These are phyloP conservation scores for Centropyge bicolor DNA, from an alignment of 2,797 vertebrate species.

Conservation along the genomic window DNA sequence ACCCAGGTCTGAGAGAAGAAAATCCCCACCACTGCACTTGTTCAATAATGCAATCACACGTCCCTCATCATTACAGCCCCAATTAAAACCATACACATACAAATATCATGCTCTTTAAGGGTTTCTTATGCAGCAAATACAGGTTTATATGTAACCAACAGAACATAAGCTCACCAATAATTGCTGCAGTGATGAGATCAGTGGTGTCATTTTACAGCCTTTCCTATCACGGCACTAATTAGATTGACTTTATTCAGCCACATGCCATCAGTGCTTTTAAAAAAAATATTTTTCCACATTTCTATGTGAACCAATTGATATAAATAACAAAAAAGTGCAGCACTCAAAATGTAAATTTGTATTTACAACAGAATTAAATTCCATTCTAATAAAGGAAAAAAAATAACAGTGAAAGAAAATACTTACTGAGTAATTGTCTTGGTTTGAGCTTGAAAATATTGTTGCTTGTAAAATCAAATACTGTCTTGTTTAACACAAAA, in stretches of 20 bases:
- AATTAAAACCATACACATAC: conserved; percentile 27
- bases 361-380: conserved; percentile 39
- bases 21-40: conserved; percentile 79
- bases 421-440: conserved; percentile 70
- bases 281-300: not conserved
- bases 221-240: conserved; percentile 61
- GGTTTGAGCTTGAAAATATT: conserved; percentile 57
- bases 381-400: conserved; percentile 20
- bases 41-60: conserved; percentile 66
- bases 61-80: conserved; percentile 31
- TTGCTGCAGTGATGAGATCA: conserved; percentile 71
- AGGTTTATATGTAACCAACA: conserved; percentile 21
- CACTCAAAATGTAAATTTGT: conserved; percentile 33
- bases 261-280: conserved; percentile 40
- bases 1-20: conserved; percentile 81
- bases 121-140: not conserved
- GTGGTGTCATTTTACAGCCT: conserved; percentile 74
- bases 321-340: conserved; percentile 28
- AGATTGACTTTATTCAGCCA: conserved; percentile 54
- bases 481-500: conserved; percentile 37
- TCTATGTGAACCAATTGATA: conserved; percentile 13
- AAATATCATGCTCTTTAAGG: not conserved
- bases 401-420: conserved; percentile 47
- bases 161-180: conserved; percentile 45
- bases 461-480: conserved; percentile 43